Evolutionary conservation across 2,888 invertebrate species (phyloP), one percentile per base, ranked within the genome.

Genomic region (Trachelus troglodyta): DNA sequence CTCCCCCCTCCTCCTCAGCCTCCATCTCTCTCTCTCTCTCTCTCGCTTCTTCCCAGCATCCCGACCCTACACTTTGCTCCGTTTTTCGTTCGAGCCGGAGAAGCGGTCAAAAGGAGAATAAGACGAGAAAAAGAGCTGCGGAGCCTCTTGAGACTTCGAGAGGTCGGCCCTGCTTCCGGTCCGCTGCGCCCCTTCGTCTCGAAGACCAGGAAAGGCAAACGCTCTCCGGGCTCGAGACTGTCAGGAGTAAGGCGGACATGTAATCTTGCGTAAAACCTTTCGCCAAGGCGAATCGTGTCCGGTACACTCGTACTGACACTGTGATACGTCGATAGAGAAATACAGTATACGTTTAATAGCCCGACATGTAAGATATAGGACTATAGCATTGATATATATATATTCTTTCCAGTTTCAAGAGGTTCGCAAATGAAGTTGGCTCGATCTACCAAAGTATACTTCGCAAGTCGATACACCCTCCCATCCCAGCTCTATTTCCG

Each of bases 21-120:
- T 83, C 83, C 83, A 82, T 82, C 82, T 34, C 83, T 81, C 80
- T 84, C 79, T 79, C 79, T 81, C 81, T 74, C 34, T 23, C 34
- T 35, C 74, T 15, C 74, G 35, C 74, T 75, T 69, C 56, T n/a
- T 56, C 31, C 31, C 56, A 30, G 56, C 75, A 75, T 75, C 74
- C 35, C 30, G 31, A 30, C 23, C 34, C 35, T 6, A 35, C 34
- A 56, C 56, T 56, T 56, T 56, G 56, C 56, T 71, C 56, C 56
- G 56, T 56, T 56, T 56, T 56, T 56, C 56, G 56, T 56, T 31
- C 34, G 33, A 71, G 71, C 33, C 31, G 12, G 71, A 71, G 71
- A 71, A 71, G 71, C 33, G 71, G 71, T 31, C 31, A 31, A 71
- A 34, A 71, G 71, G 71, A 56, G 56, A 56, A 56, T 56, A 23